Conservation (phyloP, 2,113 vertebrate species). For the Daboia siamensis region DNA sequence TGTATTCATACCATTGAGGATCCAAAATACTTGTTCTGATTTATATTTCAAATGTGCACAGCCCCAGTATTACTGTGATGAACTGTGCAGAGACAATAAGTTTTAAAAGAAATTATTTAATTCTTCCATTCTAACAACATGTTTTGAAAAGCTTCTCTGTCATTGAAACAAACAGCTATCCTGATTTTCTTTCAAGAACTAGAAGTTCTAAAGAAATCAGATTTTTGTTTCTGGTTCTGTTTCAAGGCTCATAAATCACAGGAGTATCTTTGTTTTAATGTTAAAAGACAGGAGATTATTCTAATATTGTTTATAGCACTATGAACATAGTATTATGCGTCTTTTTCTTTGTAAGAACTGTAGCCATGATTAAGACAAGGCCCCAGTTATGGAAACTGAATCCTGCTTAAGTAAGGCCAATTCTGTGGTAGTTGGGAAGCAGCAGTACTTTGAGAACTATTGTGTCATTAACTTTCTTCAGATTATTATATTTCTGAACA, state of each 20-base stretch:
- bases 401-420: not conserved
- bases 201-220: slow-evolving; percentile 31
- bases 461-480: not conserved
- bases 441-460: not conserved
- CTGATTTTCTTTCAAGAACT: slow-evolving; percentile 9
- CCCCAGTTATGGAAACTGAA: not conserved
- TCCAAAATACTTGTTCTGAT: not conserved
- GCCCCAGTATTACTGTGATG: not conserved
- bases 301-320: not conserved
- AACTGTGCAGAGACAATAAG: slow-evolving; percentile 36
- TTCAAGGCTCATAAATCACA: slow-evolving; percentile 13
- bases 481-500: not conserved
- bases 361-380: not conserved
- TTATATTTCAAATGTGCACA: not conserved
- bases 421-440: not conserved
- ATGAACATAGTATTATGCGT: not conserved
- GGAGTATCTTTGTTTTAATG: not conserved
- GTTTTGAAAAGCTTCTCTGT: slow-evolving; percentile 2
- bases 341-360: not conserved
- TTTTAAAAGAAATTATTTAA: slow-evolving; percentile 43
- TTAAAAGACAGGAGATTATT: slow-evolving; percentile 3
- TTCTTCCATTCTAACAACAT: slow-evolving; percentile 26
- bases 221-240: slow-evolving; percentile 15
- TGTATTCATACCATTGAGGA: not conserved
- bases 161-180: not conserved